These are phyloP conservation scores for Temnothorax curvispinosus DNA, from an alignment of 1,140 invertebrate species.

Conservation along the genomic window DNA sequence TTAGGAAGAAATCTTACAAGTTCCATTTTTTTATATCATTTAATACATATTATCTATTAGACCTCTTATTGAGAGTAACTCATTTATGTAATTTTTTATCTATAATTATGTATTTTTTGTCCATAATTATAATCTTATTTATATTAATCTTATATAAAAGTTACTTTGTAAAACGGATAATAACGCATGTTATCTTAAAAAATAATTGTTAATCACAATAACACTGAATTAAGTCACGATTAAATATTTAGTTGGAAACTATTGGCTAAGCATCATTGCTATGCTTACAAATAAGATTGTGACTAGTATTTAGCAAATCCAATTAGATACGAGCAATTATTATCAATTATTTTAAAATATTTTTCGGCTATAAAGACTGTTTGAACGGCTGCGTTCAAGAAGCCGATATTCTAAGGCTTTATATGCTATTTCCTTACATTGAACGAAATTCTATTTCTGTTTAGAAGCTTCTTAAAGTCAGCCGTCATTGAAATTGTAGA, in stretches of 20 bases:
- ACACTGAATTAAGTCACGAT: conserved; percentile 22
- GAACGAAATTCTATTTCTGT: neutral
- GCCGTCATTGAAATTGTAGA: conserved; percentile 64
- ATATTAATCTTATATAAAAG: conserved; percentile 16
- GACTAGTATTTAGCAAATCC: neutral
- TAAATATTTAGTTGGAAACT: conserved; percentile 24
- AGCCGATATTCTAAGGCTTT: neutral
- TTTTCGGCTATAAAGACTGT: neutral
- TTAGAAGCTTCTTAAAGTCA: conserved; percentile 65
- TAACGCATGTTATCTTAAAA: neutral
- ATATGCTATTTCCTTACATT: neutral
- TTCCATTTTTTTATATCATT: conserved; percentile 44
- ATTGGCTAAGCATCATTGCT: conserved; percentile 13
- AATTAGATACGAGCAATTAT: conserved; percentile 32
- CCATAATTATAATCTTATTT: conserved; percentile 19
- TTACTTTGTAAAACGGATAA: neutral
- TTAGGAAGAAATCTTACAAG: conserved; percentile 67
- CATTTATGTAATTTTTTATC: conserved; percentile 66
- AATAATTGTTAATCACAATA: neutral
- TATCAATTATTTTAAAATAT: conserved; percentile 31
- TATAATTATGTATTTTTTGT: conserved; percentile 43
- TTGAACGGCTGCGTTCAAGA: neutral
- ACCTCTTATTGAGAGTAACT: conserved; percentile 42
- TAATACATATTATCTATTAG: conserved; percentile 51
- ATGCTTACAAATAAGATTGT: neutral